Evolutionary conservation across 2,888 invertebrate species (phyloP), one percentile per base, ranked within the genome.

Genomic region (Oxytorus armatus): DNA sequence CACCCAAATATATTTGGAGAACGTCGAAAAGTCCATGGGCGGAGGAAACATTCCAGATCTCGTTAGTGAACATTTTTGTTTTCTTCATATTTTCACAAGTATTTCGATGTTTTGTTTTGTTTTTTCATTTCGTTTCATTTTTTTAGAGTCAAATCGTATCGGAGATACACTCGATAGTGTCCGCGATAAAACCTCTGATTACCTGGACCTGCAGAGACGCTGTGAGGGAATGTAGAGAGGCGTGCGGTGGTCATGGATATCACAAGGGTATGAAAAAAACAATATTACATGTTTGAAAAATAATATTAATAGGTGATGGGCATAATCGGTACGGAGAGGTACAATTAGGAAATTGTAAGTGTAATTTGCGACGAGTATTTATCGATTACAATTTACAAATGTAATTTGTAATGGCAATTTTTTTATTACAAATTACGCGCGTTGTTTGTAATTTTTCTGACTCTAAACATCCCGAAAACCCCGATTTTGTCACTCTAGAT

Each of bases 161-260:
- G 0, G 96, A 95, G 92, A 94, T 95, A 83, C 96, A 96, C 91
- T 95, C 95, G 55, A 93, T 95, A 88, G 94, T 95, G 81, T 95
- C 95, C 21, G 93, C 94, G 83, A 93, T 94, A 81, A 96, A 96
- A 89, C 95, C 95, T 0, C 89, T 96, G 29, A 92, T 96, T 10
- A 95, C 96, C 69, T 97, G 97, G 97, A 93, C 95, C 0, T 95
- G 95, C 70, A 92, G 96, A 78, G 94, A 95, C 83, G 96, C 96
- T 0, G 94, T 96, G 66, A 96, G 96, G 92, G 96, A 97, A 91
- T 95, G 96, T 87, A 92, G 98, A 65, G 97, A 97, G 92, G 97
- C 97, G 0, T 97, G 97, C 92, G 98, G 97, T 0, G 97, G 98
- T 7, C 97, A 97, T 90, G 97, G 97, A 0, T 97, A 95, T 90